Evolutionary conservation across 1,140 invertebrate genomes (phyloP).

Genomic region (Drosophila lini): DNA sequence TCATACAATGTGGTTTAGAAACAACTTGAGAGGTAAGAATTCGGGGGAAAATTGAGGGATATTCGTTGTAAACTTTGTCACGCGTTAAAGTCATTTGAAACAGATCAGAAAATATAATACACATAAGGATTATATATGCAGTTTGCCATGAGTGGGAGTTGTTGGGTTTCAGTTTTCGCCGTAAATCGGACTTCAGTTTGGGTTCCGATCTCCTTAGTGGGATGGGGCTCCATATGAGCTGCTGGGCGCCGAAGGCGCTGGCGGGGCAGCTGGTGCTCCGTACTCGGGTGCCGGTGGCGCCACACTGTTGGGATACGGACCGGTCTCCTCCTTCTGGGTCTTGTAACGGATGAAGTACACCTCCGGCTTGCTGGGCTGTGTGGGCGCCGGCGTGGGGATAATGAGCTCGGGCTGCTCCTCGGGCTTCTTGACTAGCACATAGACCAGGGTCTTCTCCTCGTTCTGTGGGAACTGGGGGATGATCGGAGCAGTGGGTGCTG

Average conservation of each 20-base stretch:
- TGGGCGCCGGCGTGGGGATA: constrained; percentile 91
- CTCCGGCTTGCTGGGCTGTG: constrained; percentile 93
- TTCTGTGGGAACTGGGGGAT: constrained; percentile 91
- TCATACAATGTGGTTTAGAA: constrained; percentile 45
- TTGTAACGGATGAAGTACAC: constrained; percentile 95
- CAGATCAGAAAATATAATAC: constrained; percentile 52
- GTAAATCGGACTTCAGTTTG: constrained; percentile 24
- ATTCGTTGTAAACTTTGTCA: constrained; percentile 71
- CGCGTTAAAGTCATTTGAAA: constrained; percentile 64
- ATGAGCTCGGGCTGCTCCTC: constrained; percentile 91
- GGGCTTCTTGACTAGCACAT: constrained; percentile 95
- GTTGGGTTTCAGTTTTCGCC: constrained; percentile 33
- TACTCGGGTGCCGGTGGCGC: constrained; percentile 85
- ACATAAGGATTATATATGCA: constrained; percentile 45
- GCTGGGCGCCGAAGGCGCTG: constrained; percentile 78
- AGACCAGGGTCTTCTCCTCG: constrained; percentile 94
- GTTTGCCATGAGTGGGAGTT: constrained; percentile 45
- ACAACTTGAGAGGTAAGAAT: constrained; percentile 72
- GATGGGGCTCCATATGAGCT: constrained; percentile 80
- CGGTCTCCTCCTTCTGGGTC: constrained; percentile 87
- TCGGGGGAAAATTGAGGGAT: not conserved
- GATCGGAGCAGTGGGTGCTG: constrained; percentile 90
- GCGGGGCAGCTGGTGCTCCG: constrained; percentile 84
- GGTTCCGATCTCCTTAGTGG: constrained; percentile 54
- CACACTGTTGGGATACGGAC: constrained; percentile 85